Evolutionary conservation across 2,797 vertebrate species (phyloP), one percentile per base, ranked within the genome.

Genomic region (Siniperca obscura): DNA sequence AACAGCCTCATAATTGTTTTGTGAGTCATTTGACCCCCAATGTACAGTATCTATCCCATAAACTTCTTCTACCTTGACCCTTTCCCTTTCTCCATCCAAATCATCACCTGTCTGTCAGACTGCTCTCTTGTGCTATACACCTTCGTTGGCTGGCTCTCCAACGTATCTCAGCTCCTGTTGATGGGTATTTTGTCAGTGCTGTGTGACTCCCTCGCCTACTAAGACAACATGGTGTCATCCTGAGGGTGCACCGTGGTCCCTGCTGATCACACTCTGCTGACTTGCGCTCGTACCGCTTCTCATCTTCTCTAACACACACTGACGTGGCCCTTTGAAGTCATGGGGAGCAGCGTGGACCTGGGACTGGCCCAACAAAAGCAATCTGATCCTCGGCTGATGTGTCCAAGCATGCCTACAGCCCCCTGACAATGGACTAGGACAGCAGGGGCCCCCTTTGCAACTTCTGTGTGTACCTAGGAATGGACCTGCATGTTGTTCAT

Each of bases 271-370:
- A 90, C 91, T 90, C 81, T n/a, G 71, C 87, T 86, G 87, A 85
- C 89, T 67, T 70, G 85, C 19, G 36, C 87, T 78, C 30, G 73
- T 30, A 82, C 60, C 72, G 80, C 86, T 88, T 94, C 92, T 94
- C 93, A 93, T 95, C 94, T 92, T 64, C 81, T 30, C 90, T 94
- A 96, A 96, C 93, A 30, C 84, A 80, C 89, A 82, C 86, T 94
- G 94, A 95, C 95, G 90, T 75, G 87, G 81, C 57, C 71, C 93
- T 95, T 94, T 95, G 93, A 95, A 93, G 93, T 92, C 68, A 79
- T 42, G 86, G 83, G 75, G 84, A 91, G 92, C 87, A 82, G 88
- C 78, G 84, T 85, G 89, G 92, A 94, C 90, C 89, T 90, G 89
- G 86, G 91, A 90, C 91, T 0, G 62, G 78, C 86, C 93, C 93